Evolutionary conservation across 2,113 vertebrate species (phyloP).

Genomic region (Calypte anna): DNA sequence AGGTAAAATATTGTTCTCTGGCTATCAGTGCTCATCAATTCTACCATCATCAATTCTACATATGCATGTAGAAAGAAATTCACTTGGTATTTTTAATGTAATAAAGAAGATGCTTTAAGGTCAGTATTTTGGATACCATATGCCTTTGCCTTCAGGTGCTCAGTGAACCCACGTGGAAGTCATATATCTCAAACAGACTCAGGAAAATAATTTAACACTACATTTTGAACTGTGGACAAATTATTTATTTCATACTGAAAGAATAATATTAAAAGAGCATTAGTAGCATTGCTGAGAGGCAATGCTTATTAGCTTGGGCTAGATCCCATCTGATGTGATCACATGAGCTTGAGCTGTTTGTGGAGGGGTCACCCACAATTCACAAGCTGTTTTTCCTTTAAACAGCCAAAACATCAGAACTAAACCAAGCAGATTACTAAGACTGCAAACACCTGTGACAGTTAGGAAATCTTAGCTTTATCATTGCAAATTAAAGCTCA

Average conservation of each 20-base stretch:
- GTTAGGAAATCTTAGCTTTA: background rate
- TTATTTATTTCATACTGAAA: background rate
- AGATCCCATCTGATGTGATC: background rate
- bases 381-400: background rate
- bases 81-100: background rate
- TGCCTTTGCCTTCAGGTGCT: background rate
- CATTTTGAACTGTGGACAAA: background rate
- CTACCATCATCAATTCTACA: background rate
- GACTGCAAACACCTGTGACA: background rate
- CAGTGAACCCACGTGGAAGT: background rate
- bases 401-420: background rate
- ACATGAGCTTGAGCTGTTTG: background rate
- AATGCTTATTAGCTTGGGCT: background rate
- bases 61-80: slow-evolving; percentile 22
- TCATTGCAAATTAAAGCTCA: background rate
- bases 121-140: background rate
- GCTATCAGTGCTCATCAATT: background rate
- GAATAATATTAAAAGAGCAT: background rate
- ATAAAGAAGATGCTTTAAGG: background rate
- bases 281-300: background rate
- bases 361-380: background rate
- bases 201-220: background rate
- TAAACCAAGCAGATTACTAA: background rate
- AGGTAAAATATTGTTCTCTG: slow-evolving; percentile 17
- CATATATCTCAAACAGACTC: background rate